Conservation (phyloP, 2,113 vertebrate species). For the Drymodes brunneopygia region DNA sequence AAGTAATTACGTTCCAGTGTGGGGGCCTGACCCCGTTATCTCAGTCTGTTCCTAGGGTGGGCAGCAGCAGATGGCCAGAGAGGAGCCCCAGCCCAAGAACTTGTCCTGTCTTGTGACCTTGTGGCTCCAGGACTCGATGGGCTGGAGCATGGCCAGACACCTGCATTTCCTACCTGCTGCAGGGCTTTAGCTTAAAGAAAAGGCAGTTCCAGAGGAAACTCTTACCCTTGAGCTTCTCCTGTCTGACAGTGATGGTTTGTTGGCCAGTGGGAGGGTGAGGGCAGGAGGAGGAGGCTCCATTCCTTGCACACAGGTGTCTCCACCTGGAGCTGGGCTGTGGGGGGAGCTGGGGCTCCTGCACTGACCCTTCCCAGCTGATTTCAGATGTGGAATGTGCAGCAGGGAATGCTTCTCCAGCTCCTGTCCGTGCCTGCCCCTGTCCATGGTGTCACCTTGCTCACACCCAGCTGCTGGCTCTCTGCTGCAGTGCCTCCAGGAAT, state of each 20-base stretch:
- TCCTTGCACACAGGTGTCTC: background rate
- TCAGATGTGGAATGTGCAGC: background rate
- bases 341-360: background rate
- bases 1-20: fast-evolving
- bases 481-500: fast-evolving
- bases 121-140: background rate
- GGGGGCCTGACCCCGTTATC: background rate
- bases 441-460: fast-evolving
- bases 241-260: fast-evolving
- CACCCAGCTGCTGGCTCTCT: fast-evolving
- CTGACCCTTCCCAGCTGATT: fast-evolving
- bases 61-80: conserved; percentile 5
- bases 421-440: background rate
- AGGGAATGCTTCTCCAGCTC: background rate
- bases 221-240: background rate
- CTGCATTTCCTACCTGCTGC: background rate
- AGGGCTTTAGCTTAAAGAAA: background rate
- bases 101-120: background rate
- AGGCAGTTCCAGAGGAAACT: background rate
- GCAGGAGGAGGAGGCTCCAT: background rate
- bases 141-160: background rate
- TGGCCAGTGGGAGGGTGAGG: background rate
- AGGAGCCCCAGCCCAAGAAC: background rate
- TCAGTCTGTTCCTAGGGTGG: background rate
- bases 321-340: background rate